These are phyloP conservation scores for Linepithema humile DNA, from an alignment of 1,140 invertebrate genomes.

Conservation along the genomic window DNA sequence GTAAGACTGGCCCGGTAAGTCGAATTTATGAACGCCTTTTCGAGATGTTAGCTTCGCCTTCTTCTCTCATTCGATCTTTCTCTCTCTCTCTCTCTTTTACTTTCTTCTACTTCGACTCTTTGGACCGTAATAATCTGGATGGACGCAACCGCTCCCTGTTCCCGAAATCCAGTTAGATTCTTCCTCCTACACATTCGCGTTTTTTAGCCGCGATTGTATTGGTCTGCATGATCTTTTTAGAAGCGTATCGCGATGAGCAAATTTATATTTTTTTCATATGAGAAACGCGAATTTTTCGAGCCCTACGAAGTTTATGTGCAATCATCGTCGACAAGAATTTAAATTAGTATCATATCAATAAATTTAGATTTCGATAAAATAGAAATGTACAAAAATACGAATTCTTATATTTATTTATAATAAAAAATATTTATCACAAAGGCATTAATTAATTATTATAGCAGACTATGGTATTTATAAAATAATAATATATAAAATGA, in stretches of 20 bases:
- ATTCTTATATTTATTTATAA: neutral
- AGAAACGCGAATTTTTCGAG: neutral
- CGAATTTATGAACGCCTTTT: constrained; percentile 80
- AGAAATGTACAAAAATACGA: neutral
- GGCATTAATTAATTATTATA: neutral
- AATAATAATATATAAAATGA: neutral
- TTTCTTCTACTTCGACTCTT: constrained; percentile 42
- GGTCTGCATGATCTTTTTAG: constrained; percentile 16
- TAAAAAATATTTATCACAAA: neutral
- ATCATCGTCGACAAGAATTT: neutral
- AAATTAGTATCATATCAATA: neutral
- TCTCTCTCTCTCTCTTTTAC: constrained; percentile 2
- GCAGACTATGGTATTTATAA: neutral
- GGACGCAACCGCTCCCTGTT: neutral
- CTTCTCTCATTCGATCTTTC: constrained; percentile 25
- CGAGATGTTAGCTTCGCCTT: constrained; percentile 19
- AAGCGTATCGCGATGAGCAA: neutral
- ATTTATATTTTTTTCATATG: neutral
- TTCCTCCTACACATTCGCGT: neutral
- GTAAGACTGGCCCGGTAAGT: constrained; percentile 74
- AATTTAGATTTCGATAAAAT: neutral
- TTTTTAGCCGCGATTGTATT: neutral
- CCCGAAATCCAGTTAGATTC: constrained; percentile 10
- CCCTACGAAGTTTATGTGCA: neutral
- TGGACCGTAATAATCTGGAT: constrained; percentile 71